Evolutionary conservation across 2,797 vertebrate genomes (phyloP), one percentile per base, ranked within the genome.

Genomic region (Sciaenops ocellatus): DNA sequence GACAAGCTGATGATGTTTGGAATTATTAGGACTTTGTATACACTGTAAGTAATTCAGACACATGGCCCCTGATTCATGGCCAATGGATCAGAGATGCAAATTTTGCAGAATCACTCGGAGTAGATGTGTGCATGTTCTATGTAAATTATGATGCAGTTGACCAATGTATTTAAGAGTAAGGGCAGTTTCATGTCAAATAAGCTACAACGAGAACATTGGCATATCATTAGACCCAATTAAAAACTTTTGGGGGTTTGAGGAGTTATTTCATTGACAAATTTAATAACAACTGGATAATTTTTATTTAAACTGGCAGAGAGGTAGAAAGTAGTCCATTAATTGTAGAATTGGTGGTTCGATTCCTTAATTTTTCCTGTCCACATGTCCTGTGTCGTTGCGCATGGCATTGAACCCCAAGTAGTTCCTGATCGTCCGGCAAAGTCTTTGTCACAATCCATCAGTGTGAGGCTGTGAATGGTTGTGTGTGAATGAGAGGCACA

Each of bases 1-100:
- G 47, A 61, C 57, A 51, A 42, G 51, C 46, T 41, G 16, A 42
- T 42, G 34, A 55, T 22, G 51, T 55, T 54, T 65, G 42, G 62
- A 17, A 48, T 26, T 63, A 66, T 38, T 20, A 38, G 9, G 5
- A 15, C 20, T 46, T 52, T 30, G 22, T 51, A 26, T 38, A 51
- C 13, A 61, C 12, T 18, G 22, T 46, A 50, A 41, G 30, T 15
- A 42, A 57, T 12, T 42, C 16, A 60, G 20, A 20, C 28, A 18
- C 10, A 1, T 16, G 55, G n/a, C 11, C 6, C 30, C 5, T 47
- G 12, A 64, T 50, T 55, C 17, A 61, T 38, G 11, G 6, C 56
- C 56, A 30, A 5, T 60, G 28, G 15, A 15, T 42, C 12, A 41
- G 34, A 15, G 1, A 18, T 46, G 57, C 54, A 16, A 34, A 30